Conservation (phyloP, 2,113 vertebrate species). For the Tetraodon nigroviridis region DNA sequence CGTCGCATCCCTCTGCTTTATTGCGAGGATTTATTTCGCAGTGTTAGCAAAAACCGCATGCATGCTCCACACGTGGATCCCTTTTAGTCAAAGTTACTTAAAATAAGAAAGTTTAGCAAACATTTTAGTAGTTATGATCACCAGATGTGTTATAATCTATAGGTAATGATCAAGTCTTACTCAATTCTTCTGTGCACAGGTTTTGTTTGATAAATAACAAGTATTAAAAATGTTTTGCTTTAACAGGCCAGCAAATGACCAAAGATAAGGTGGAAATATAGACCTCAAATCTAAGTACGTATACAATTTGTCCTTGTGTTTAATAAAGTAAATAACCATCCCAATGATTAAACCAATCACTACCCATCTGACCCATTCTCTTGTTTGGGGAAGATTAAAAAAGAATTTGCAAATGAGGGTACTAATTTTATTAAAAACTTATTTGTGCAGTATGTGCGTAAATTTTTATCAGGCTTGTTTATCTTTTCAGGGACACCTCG, state of each 20-base stretch:
- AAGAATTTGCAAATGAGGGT: constrained; percentile 60
- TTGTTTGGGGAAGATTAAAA: constrained; percentile 63
- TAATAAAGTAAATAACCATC: constrained; percentile 17
- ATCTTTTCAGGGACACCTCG: not conserved
- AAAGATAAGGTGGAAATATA: too few relatives aligned
- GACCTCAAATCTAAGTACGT: too few relatives aligned
- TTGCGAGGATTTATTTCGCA: not conserved
- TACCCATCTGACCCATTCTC: constrained; percentile 74
- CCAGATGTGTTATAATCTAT: too few relatives aligned
- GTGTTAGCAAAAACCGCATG: not conserved
- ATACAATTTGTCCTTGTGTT: too few relatives aligned
- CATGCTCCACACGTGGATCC: not conserved
- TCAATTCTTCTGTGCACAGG: too few relatives aligned
- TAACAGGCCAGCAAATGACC: too few relatives aligned
- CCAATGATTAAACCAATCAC: constrained; percentile 77
- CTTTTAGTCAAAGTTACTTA: not conserved
- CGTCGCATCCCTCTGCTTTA: not conserved
- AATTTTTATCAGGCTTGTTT: not conserved
- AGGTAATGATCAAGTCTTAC: too few relatives aligned
- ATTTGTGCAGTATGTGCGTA: not conserved
- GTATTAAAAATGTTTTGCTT: too few relatives aligned
- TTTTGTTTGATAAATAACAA: too few relatives aligned
- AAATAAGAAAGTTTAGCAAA: too few relatives aligned
- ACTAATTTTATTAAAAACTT: not conserved
- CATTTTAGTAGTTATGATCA: too few relatives aligned